These are phyloP conservation scores for Crematogaster levior DNA, from an alignment of 2,888 invertebrate genomes.

Conservation along the genomic window DNA sequence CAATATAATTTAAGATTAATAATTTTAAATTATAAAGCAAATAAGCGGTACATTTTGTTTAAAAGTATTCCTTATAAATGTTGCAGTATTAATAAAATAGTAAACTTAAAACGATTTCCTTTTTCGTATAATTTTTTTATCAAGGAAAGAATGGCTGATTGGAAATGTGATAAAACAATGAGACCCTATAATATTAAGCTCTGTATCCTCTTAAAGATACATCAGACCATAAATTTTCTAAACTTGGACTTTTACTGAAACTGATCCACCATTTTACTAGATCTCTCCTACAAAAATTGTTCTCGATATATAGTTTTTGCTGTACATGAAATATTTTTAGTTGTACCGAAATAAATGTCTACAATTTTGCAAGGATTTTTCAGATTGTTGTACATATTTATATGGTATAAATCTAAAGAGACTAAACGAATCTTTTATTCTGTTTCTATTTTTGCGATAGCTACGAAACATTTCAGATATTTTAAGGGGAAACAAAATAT, in stretches of 20 bases:
- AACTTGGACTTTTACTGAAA: neutral
- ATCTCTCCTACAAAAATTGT: slow-evolving; percentile 2
- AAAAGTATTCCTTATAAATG: neutral
- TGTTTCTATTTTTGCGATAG: neutral
- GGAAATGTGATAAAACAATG: neutral
- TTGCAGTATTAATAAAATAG: neutral
- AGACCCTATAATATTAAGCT: neutral
- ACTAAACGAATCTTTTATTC: neutral
- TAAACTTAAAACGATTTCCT: neutral
- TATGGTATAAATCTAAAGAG: neutral
- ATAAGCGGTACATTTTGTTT: neutral
- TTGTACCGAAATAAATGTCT: neutral
- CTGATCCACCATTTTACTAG: too few species aligned
- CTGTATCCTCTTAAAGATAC: neutral
- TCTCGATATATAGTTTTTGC: neutral
- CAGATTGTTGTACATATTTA: neutral
- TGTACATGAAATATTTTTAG: slow-evolving; percentile 21
- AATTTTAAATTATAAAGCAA: neutral
- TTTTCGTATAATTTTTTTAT: neutral
- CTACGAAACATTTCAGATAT: neutral
- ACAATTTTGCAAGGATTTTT: neutral
- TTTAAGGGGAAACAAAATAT: neutral
- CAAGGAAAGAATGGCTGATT: neutral
- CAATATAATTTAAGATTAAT: neutral
- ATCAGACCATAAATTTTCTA: neutral